Evolutionary conservation across 2,888 invertebrate species (phyloP).

Genomic region (Callimorpha dominula): DNA sequence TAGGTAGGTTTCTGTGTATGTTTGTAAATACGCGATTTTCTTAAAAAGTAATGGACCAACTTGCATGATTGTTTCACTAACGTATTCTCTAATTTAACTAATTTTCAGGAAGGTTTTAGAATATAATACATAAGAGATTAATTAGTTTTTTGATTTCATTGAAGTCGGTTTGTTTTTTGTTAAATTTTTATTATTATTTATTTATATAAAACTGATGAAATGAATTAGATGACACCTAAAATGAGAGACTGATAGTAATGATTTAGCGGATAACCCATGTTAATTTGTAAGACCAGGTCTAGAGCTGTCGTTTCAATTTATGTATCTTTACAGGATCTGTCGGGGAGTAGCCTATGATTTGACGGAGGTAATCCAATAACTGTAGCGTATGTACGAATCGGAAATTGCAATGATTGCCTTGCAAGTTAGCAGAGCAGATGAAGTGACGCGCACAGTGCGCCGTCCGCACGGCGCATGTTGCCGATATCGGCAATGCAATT

Average conservation of each 20-base stretch:
- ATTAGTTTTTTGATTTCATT: too few species aligned
- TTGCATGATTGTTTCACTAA: too few species aligned
- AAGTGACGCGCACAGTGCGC: conserved; percentile 50
- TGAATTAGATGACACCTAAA: conserved; percentile 18
- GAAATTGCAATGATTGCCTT: conserved; percentile 80
- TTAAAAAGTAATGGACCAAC: too few species aligned
- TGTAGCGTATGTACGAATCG: conserved; percentile 66
- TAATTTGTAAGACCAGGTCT: conserved; percentile 1
- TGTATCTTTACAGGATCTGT: conserved; percentile 38
- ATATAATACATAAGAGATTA: too few species aligned
- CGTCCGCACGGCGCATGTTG: conserved; percentile 50
- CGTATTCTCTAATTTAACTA: too few species aligned
- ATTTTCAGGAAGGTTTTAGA: too few species aligned
- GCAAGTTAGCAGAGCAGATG: conserved; percentile 57
- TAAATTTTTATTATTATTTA: background rate
- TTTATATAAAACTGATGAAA: conserved; percentile 12
- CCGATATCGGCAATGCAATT: conserved; percentile 66
- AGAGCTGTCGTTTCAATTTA: conserved; percentile 30
- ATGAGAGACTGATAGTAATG: conserved; percentile 19
- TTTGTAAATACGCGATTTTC: too few species aligned
- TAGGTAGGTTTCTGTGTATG: too few species aligned
- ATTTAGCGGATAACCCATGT: conserved; percentile 21
- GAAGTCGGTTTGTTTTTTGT: too few species aligned
- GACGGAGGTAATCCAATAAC: conserved; percentile 50
- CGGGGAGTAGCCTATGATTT: conserved; percentile 45